Base-by-base conservation (phyloP, 2,888 invertebrate genomes). In the Steromphala cineraria region DNA sequence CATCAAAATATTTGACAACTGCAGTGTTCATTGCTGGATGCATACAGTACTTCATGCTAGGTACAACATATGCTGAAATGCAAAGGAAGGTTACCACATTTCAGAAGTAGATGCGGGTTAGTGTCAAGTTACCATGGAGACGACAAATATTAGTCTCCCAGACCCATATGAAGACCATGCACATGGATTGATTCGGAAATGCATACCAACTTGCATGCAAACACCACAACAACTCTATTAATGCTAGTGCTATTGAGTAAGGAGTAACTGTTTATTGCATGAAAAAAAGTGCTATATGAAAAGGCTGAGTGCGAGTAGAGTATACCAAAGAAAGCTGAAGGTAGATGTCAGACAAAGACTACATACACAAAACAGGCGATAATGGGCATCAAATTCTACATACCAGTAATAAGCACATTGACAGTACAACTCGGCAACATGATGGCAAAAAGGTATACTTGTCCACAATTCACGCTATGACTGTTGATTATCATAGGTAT, bases 191-290 rank as follows among this genome's bases (percentile, higher is more conserved):
- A 71, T 19, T 56, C 36, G n/a, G 71, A 71, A 36, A 71, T 28
- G 71, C 71, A 71, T 71, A 36, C 71, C 55, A 55, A 55, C 36
- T 53, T 53, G 55, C 76, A 76, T 76, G 76, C 76, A 76, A 21
- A 76, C 76, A 76, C 76, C 76, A 76, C 76, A 76, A 76, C 76
- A 76, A 53, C 36, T 76, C 75, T 76, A 76, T 21, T 76, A 55
- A 53, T 53, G 53, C 53, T 55, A 76, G 76, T 53, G 53, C 55
- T 53, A 75, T 24, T 52, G 31, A 40, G 55, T 55, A 19, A 76
- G 55, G 55, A 55, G 8, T 31, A 76, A 76, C 76, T 76, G 76
- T 76, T 76, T 76, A 76, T 76, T 76, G 53, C 53, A 21, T 53
- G 53, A 55, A 76, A 76, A 55, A 76, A 76, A 28, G 76, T 76